Base-by-base conservation (phyloP, 2,113 vertebrate genomes). In the Grammomys surdaster region DNA sequence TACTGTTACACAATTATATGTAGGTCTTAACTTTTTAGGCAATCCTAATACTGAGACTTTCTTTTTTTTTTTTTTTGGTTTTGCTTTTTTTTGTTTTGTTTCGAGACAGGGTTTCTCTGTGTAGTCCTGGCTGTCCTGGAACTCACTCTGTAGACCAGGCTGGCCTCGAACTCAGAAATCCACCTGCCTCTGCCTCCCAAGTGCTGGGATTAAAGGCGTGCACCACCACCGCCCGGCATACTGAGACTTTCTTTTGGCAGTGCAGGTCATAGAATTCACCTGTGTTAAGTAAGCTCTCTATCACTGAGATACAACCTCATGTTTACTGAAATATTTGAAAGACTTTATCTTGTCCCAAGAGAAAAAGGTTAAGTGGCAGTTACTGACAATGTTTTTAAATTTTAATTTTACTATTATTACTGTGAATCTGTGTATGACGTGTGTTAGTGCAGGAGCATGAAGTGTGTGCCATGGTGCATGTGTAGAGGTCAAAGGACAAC, bases 361-460 rank as follows among this genome's bases (percentile, higher is more conserved):
- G 75, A 94, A 94, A 65, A 82, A 87, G 28, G 46, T 22, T 17
- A 86, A 60, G 7, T 96, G 36, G 73, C 4, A 78, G 69, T 88
- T 82, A 77, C 9, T 86, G 77, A 91, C 40, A 22, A 40, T 76
- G 51, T 56, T 76, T 93, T 85, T 58, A 58, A 0, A 82, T 60
- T 56, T 60, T n/a, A 22, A 81, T n/a, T n/a, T 58, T 84, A 43
- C 60, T 82, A 63, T 56, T 60, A 84, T 84, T 84, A 82, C 56
- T 65, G 82, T 20, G 58, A 19, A 43, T 65, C n/a, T 46, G 40
- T 63, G 3, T 63, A 5, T 84, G n/a, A 43, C 31, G n/a, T 84
- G n/a, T 85, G 82, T 65, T 40, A 19, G n/a, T 65, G 81, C 26
- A 10, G 56, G 22, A 63, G n/a, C 24, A 19, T n/a, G 19, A 43